Evolutionary conservation across 1,140 invertebrate species (phyloP).

Genomic region (Leguminivora glycinivorella): DNA sequence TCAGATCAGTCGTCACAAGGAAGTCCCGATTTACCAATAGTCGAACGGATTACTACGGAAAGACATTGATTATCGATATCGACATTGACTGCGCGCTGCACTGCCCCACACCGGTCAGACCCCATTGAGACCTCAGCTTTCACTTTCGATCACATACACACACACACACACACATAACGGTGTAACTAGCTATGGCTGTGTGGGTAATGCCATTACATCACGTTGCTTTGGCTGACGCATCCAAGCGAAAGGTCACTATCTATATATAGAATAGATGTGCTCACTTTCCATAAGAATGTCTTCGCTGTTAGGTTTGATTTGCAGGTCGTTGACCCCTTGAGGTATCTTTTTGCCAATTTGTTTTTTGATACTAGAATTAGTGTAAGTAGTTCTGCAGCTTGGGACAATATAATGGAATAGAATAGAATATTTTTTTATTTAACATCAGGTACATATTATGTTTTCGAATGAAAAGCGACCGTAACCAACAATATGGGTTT

Average conservation of each 20-base stretch:
- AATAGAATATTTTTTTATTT: too few relatives aligned
- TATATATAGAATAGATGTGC: constrained; percentile 63
- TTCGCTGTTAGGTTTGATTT: constrained; percentile 48
- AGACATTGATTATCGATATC: constrained; percentile 39
- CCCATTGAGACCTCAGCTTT: constrained; percentile 63
- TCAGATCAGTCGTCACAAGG: background rate
- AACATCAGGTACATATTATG: too few relatives aligned
- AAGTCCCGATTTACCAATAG: background rate
- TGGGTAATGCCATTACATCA: constrained; percentile 63
- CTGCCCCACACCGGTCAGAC: constrained; percentile 45
- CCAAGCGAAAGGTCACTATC: constrained; percentile 70
- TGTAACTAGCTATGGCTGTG: constrained; percentile 45
- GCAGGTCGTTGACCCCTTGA: constrained; percentile 53
- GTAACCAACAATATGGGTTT: too few relatives aligned
- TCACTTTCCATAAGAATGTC: constrained; percentile 68
- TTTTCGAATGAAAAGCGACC: too few relatives aligned
- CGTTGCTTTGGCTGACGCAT: constrained; percentile 71
- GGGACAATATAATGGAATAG: too few relatives aligned
- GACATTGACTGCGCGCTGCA: constrained; percentile 35
- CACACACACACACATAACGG: constrained; percentile 42
- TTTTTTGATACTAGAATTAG: background rate
- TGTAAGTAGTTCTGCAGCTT: too few relatives aligned
- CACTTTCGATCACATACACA: constrained; percentile 65
- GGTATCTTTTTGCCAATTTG: background rate
- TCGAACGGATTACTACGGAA: background rate